phyloP scores from a whole-genome alignment of 2,797 vertebrate species.

The Bryconaethiops microstoma region DNA sequence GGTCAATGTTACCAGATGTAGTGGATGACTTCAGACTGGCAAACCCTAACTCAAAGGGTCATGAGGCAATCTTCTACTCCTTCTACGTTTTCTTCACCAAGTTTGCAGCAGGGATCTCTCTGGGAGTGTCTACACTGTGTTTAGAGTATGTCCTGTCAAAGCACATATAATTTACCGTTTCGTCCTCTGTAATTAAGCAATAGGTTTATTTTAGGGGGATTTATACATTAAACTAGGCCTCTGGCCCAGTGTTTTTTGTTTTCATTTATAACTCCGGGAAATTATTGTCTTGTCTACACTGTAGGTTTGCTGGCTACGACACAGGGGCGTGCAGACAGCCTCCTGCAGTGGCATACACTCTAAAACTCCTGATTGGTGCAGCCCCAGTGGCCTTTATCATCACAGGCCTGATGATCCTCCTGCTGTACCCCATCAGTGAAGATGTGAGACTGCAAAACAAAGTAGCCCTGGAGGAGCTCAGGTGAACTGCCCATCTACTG shows the following conservation, averaged over 20 bases:
- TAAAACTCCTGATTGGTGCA: conserved; percentile 90
- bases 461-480: conserved; percentile 80
- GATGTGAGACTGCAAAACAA: conserved; percentile 81
- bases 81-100: conserved; percentile 97
- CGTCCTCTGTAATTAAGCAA: conserved; percentile 29
- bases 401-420: conserved; percentile 85
- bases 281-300: conserved; percentile 6
- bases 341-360: conserved; percentile 82
- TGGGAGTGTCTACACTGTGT: conserved; percentile 93
- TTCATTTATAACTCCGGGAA: not conserved
- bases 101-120: conserved; percentile 88
- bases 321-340: conserved; percentile 87
- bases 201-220: conserved; percentile 27
- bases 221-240: not conserved
- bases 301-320: conserved; percentile 90
- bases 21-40: conserved; percentile 91
- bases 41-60: conserved; percentile 84
- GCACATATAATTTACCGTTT: conserved; percentile 27
- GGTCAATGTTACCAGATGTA: conserved; percentile 98
- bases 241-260: not conserved
- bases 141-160: conserved; percentile 84
- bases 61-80: conserved; percentile 98
- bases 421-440: conserved; percentile 88
- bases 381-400: conserved; percentile 89
- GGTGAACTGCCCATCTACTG: conserved; percentile 71